Conservation (phyloP, 1,140 invertebrate genomes). For the Coptotermes formosanus region DNA sequence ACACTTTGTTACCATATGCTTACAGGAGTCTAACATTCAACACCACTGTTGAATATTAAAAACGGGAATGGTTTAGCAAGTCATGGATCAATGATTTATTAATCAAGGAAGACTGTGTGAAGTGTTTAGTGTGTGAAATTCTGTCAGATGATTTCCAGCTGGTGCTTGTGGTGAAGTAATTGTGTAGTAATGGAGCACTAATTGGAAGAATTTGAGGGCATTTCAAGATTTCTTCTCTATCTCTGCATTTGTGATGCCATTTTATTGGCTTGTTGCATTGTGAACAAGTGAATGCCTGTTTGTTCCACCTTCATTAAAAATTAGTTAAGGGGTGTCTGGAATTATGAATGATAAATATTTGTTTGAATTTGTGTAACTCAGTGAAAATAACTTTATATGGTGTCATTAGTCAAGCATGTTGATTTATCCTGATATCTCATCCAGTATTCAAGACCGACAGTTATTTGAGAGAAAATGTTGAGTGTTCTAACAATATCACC, state of each 20-base stretch:
- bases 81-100: background rate
- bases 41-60: conserved; percentile 13
- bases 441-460: background rate
- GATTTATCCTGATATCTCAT: background rate
- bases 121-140: background rate
- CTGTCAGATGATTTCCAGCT: background rate
- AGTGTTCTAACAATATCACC: background rate
- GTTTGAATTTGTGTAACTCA: background rate
- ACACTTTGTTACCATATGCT: conserved; percentile 27
- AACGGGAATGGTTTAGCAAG: conserved; percentile 10
- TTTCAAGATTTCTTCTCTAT: background rate
- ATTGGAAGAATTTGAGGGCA: background rate
- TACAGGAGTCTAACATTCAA: conserved; percentile 19
- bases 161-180: background rate
- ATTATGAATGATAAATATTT: background rate
- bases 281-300: background rate
- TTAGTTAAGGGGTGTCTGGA: conserved; percentile 8
- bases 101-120: background rate
- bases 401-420: background rate
- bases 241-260: background rate
- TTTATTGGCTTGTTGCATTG: background rate
- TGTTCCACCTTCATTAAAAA: background rate
- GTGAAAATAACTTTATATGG: background rate
- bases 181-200: background rate
- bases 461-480: background rate